These are phyloP conservation scores for Lagorchestes hirsutus DNA, from an alignment of 2,797 vertebrate genomes.

Conservation along the genomic window DNA sequence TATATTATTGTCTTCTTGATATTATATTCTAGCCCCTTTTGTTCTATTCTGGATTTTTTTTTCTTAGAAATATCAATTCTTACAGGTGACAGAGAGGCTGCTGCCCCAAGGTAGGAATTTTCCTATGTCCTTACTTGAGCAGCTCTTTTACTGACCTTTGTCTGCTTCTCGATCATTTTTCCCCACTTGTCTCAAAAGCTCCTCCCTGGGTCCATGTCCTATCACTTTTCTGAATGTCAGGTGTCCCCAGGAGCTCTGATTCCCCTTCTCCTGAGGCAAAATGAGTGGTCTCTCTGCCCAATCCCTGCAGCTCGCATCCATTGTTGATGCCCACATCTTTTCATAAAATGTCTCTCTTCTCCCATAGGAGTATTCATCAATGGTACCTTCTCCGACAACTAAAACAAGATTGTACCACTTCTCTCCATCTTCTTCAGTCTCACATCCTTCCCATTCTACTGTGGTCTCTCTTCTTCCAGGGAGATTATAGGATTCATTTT, in stretches of 20 bases:
- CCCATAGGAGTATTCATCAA: background rate
- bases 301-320: background rate
- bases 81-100: background rate
- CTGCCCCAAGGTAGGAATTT: background rate
- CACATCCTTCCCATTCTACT: background rate
- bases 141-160: background rate
- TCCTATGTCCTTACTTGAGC: background rate
- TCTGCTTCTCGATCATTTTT: background rate
- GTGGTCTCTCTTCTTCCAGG: background rate
- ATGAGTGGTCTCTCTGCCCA: background rate
- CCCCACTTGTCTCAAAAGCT: background rate
- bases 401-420: background rate
- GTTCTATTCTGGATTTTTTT: background rate
- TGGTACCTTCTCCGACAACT: background rate
- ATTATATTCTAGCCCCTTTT: background rate
- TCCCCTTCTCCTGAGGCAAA: background rate
- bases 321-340: background rate
- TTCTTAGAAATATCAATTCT: background rate
- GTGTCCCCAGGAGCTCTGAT: background rate
- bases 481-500: background rate
- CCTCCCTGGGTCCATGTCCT: background rate
- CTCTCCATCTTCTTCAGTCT: background rate
- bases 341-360: background rate
- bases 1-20: background rate
- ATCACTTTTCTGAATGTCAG: background rate